A percentile compares a stretch with the other conserved stretches of the same genome.
phyloP scores from a whole-genome alignment of 2,888 invertebrate genomes.

The Hipparchia sbordonii region DNA sequence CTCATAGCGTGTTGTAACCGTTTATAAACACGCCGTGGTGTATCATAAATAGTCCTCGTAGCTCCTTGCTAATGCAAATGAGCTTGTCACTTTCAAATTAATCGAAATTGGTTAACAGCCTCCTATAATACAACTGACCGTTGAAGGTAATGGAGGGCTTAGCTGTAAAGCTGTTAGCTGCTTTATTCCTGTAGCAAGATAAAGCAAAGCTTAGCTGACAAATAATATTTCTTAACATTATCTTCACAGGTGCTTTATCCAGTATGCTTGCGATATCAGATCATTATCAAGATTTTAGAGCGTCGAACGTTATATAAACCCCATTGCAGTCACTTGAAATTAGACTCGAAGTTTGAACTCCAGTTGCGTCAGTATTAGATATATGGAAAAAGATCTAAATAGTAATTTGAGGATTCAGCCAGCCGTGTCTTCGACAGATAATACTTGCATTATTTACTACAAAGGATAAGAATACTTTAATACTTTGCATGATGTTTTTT shows the following conservation, averaged over 20 bases:
- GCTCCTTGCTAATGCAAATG: slow-evolving; percentile 11
- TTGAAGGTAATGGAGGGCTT: slow-evolving; percentile 1
- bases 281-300: neutral
- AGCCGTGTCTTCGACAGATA: no score
- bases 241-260: neutral
- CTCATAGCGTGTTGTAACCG: neutral
- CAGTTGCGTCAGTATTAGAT: no score
- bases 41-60: neutral
- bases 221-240: neutral
- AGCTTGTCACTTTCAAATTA: slow-evolving; percentile 10
- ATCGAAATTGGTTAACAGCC: neutral
- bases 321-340: no score
- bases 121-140: neutral
- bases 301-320: neutral
- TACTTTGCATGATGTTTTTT: no score
- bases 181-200: neutral
- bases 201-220: neutral
- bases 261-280: neutral
- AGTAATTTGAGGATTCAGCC: no score
- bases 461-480: no score
- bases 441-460: no score
- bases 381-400: neutral
- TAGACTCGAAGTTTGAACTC: no score
- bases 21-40: neutral
- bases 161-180: neutral